phyloP scores from a whole-genome alignment of 2,797 vertebrate genomes.

The Sebastiscus albofasciatus region DNA sequence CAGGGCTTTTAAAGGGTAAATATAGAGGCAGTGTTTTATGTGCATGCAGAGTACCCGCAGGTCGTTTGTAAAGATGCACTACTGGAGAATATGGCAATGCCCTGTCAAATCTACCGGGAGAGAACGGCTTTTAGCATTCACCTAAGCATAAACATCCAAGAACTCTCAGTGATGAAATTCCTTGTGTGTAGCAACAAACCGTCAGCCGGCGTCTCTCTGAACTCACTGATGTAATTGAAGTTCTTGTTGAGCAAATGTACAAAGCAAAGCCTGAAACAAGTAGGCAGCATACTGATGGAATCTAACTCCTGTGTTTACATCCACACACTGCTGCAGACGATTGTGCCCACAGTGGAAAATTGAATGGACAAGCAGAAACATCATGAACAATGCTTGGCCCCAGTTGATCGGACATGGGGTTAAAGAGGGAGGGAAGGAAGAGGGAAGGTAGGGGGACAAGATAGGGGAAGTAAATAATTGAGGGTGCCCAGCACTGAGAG shows the following conservation, averaged over 20 bases:
- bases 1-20: conserved; percentile 78
- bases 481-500: conserved; percentile 6
- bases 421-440: not conserved
- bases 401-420: not conserved
- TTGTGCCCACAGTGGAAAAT: conserved; percentile 10
- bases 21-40: conserved; percentile 65
- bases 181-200: conserved; percentile 26
- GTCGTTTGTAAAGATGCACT: conserved; percentile 50
- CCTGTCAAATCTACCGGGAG: conserved; percentile 46
- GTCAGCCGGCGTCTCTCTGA: conserved; percentile 27
- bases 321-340: conserved; percentile 7
- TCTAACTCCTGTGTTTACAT: conserved; percentile 30
- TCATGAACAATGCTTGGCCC: conserved; percentile 6
- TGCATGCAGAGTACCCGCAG: conserved; percentile 51
- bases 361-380: conserved; percentile 12
- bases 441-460: not conserved
- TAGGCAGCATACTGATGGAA: conserved; percentile 34
- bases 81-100: conserved; percentile 47
- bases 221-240: conserved; percentile 47
- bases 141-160: conserved; percentile 51
- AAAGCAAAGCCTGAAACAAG: conserved; percentile 37
- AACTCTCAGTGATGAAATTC: conserved; percentile 46
- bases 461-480: conserved; percentile 31
- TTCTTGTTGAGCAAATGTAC: conserved; percentile 42
- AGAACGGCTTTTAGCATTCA: conserved; percentile 65